These are phyloP conservation scores for Hartigia nigra DNA, from an alignment of 2,888 invertebrate genomes.

Conservation along the genomic window DNA sequence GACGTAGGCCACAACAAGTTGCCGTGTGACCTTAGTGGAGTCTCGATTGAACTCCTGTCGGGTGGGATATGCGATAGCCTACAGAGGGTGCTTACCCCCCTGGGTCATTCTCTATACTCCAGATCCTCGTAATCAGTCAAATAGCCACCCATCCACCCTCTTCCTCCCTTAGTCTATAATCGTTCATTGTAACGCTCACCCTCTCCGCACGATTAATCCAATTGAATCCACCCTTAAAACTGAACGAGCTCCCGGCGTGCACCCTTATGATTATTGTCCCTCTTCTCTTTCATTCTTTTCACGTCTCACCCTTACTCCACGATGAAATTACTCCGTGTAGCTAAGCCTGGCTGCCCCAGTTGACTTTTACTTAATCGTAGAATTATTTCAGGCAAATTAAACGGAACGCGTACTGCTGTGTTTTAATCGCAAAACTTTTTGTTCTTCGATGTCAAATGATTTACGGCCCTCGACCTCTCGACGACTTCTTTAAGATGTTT, in stretches of 20 bases:
- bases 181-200: background rate
- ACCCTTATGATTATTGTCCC: background rate
- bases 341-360: background rate
- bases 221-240: background rate
- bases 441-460: background rate
- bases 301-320: background rate
- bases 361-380: background rate
- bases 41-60: slow-evolving; percentile 50
- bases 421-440: background rate
- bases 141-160: background rate
- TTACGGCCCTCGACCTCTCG: background rate
- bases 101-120: background rate
- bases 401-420: background rate
- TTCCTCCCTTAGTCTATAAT: background rate
- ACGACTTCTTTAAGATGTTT: background rate
- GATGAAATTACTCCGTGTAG: background rate
- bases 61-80: slow-evolving; percentile 12
- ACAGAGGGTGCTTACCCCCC: background rate
- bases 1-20: slow-evolving; percentile 46
- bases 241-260: background rate
- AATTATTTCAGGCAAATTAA: background rate
- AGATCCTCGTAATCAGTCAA: background rate
- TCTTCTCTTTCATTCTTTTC: background rate
- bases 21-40: slow-evolving; percentile 49
- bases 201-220: background rate